Evolutionary conservation across 2,888 invertebrate species (phyloP), one percentile per base, ranked within the genome.

Genomic region (Oligia fasciuncula): DNA sequence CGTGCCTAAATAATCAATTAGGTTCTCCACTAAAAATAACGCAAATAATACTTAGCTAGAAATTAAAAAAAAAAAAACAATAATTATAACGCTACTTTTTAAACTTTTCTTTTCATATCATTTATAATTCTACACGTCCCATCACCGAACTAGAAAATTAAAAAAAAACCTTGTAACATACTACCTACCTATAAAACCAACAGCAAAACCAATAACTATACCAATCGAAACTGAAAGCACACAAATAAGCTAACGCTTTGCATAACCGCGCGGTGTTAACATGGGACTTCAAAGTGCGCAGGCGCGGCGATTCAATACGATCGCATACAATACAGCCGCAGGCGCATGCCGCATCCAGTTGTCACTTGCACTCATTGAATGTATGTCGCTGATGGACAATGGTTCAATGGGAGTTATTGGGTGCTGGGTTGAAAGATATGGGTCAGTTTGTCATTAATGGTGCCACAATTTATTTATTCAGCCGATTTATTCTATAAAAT

Each of bases 381-480:
- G 87, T 92, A 92, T 94, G 92, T 93, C 91, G 88, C 92, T 95
- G 95, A 95, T 93, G 94, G 95, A 95, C 95, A 95, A 95, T 95
- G 94, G 91, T 91, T 72, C 71, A 43, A 63, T 76, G 57, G 76
- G 68, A 87, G 76, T 84, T 87, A 85, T 87, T 85, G 68, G 85
- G 85, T 84, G 80, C 14, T 72, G 49, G 71, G 17, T 29, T 74
- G 85, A 76, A 79, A 76, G 78, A 85, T 76, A 85, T 87, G 81
- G 85, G 85, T 85, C 85, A 86, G 72, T 66, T 80, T 29, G 77
- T 67, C 23, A 51, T 66, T 67, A n/a, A 72, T 43, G 29, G 40
- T 60, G n/a, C 19, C 14, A 4, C 9, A 51, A 72, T 72, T 71
- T 80, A 80, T 63, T 29, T 63, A 63, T 17, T 17, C 62, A 11